Base-by-base conservation (phyloP, 2,888 invertebrate species). In the Galerucella nymphaeae region DNA sequence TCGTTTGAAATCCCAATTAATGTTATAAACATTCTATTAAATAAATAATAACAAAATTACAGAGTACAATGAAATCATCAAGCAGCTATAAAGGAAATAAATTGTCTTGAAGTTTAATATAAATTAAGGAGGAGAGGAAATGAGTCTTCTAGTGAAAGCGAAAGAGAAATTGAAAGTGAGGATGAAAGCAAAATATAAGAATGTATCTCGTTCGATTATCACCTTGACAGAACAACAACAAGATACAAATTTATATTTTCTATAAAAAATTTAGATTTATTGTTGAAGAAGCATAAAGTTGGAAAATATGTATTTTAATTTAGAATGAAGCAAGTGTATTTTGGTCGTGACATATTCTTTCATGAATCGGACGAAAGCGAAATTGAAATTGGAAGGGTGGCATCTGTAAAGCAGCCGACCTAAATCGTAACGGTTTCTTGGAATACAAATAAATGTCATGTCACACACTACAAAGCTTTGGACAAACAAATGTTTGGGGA, bases 381-480 rank as follows among this genome's bases (percentile, higher is more conserved):
- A 67, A 70, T 73, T 67, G 61, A 73, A 70, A 70, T 50, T 66
- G 38, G 58, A 63, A 66, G 75, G 75, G 70, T 75, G 75, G 75
- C 79, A 77, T 77, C 75, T 79, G 79, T 72, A 77, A 72, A 71
- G 71, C 66, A 67, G 68, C 59, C 72, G 70, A 65, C 62, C 59
- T 71, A 59, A 55, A 70, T 53, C 65, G 71, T 30, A 65, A 58
- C 71, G 65, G 71, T 41, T 67, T 75, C 72, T 75, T 77, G 74
- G 83, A 82, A 83, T 83, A 83, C 83, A 82, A 83, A 83, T 83
- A 83, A 82, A 82, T 80, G 82, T 81, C 82, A 77, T 80, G 82
- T 81, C 82, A 77, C 80, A 80, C 76, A 73, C 74, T 64, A 30
- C 48, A 20, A 58, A 23, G 67, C 74, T 74, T 75, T 70, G 74